A percentile compares a stretch with the other conserved stretches of the same genome.
Conservation (phyloP, 1,140 invertebrate species). For the Potamilus streckersoni region DNA sequence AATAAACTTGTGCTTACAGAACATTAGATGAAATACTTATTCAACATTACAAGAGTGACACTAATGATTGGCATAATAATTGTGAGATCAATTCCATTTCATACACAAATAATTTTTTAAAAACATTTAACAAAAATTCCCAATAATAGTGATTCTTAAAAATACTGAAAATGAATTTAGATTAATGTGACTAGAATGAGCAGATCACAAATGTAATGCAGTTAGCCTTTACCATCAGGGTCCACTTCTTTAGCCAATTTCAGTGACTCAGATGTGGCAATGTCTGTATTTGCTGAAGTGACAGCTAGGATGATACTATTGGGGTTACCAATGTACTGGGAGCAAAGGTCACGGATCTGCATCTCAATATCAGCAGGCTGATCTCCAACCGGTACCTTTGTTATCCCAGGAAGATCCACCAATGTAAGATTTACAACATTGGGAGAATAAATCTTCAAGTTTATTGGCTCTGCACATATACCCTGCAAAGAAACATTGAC, state of each 20-base stretch:
- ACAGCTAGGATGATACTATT: conserved; percentile 75
- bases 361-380: conserved; percentile 74
- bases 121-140: too few species aligned
- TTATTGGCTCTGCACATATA: conserved; percentile 96
- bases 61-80: too few species aligned
- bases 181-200: too few species aligned
- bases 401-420: conserved; percentile 98
- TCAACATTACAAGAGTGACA: too few species aligned
- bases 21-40: too few species aligned
- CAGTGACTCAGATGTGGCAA: conserved; percentile 69
- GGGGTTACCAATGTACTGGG: conserved; percentile 73
- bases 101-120: too few species aligned
- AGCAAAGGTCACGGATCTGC: conserved; percentile 70
- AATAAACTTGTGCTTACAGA: too few species aligned
- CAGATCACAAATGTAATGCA: too few species aligned
- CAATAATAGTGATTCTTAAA: too few species aligned
- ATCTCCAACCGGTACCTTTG: conserved; percentile 85
- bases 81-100: too few species aligned
- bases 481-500: conserved; percentile 71
- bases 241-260: conserved; percentile 68
- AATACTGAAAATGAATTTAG: too few species aligned
- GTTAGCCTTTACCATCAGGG: conserved; percentile 60
- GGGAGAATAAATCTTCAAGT: conserved; percentile 93
- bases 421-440: conserved; percentile 96
- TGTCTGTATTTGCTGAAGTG: conserved; percentile 68